phyloP scores from a whole-genome alignment of 2,888 invertebrate species.

The Cerastoderma edule region DNA sequence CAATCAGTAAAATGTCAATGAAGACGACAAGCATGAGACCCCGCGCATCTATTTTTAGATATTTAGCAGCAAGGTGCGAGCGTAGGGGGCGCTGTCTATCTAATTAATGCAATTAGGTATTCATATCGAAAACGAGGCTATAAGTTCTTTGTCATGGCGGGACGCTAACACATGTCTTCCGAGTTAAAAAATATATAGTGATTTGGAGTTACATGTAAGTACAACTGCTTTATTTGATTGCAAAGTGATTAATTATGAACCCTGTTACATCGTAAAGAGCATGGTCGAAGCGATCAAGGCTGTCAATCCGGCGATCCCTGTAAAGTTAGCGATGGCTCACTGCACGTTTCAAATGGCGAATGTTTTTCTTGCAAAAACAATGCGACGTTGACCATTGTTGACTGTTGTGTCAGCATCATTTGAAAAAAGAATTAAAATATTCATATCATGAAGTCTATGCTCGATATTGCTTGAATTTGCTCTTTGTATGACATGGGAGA shows the following conservation, averaged over 20 bases:
- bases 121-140: conserved; percentile 75
- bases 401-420: conserved; percentile 16
- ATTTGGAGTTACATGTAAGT: conserved; percentile 68
- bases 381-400: conserved; percentile 17
- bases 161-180: conserved; percentile 79
- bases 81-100: conserved; percentile 70
- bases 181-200: conserved; percentile 60
- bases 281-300: conserved; percentile 36
- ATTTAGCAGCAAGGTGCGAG: conserved; percentile 14
- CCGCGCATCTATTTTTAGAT: too few relatives aligned
- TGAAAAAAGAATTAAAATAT: not conserved
- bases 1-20: too few relatives aligned
- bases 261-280: too few relatives aligned
- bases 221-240: conserved; percentile 33
- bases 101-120: conserved; percentile 77
- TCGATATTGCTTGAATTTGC: not conserved
- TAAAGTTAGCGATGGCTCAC: conserved; percentile 53
- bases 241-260: not conserved
- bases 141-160: conserved; percentile 78
- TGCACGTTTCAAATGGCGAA: conserved; percentile 61
- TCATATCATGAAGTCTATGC: not conserved
- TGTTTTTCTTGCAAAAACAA: conserved; percentile 57
- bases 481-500: not conserved
- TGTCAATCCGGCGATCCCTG: conserved; percentile 43
- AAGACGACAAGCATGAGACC: too few relatives aligned